These are phyloP conservation scores for Corydoras sp. DNA, from an alignment of 2,113 vertebrate species.

Conservation along the genomic window DNA sequence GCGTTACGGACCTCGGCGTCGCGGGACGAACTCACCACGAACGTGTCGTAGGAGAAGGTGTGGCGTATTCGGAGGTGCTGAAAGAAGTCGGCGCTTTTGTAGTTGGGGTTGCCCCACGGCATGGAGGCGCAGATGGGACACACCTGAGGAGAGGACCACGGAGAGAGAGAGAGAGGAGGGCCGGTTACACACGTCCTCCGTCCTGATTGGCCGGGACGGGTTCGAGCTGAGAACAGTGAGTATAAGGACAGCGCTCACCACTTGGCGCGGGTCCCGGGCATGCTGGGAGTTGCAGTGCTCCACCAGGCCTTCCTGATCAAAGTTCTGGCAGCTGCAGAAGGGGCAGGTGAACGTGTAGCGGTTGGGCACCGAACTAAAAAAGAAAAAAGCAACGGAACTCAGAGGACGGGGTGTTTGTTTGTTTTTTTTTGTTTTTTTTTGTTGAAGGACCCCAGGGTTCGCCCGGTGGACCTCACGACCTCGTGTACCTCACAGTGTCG, in stretches of 20 bases:
- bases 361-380: conserved; percentile 81
- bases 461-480: neutral
- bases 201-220: too few relatives aligned
- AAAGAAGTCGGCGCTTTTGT: conserved; percentile 92
- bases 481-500: conserved; percentile 72
- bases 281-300: conserved; percentile 89
- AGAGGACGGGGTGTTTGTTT: neutral
- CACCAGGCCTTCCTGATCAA: conserved; percentile 91
- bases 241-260: conserved; percentile 59
- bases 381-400: neutral
- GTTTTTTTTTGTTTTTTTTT: neutral
- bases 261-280: conserved; percentile 79
- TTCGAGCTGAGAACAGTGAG: neutral
- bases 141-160: conserved; percentile 65
- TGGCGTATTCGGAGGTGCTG: conserved; percentile 91
- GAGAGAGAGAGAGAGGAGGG: neutral
- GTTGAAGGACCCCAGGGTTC: too few relatives aligned
- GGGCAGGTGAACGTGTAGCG: conserved; percentile 94
- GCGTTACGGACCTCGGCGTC: too few relatives aligned
- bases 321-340: conserved; percentile 87
- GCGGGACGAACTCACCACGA: conserved; percentile 76
- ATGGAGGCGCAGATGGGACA: conserved; percentile 97
- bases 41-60: conserved; percentile 93
- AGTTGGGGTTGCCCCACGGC: conserved; percentile 96
- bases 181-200: too few relatives aligned